Base-by-base conservation (phyloP, 2,113 vertebrate genomes). In the Anarrhichthys ocellatus region DNA sequence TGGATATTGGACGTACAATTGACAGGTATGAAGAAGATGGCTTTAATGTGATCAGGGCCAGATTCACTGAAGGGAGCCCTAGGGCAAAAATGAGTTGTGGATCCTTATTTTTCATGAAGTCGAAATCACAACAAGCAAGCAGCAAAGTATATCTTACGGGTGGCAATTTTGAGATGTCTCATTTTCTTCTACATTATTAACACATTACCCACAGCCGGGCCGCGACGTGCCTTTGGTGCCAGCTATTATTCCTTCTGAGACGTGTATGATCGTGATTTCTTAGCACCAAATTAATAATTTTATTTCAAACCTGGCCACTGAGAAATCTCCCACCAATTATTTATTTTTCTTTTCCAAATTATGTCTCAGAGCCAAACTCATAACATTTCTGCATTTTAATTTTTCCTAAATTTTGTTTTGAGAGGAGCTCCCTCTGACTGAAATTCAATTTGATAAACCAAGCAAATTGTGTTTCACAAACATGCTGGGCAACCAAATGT, bases 261-360 rank as follows among this genome's bases (percentile, higher is more conserved):
- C 18, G 7, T 69, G 54, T 22, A 38, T 36, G 10, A 73, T 63
- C 10, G 11, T 20, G 18, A 66, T 71, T 76, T 81, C 66, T 75
- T 38, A 27, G 64, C 74, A 38, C n/a, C 81, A 61, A 92, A 88
- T 89, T 62, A 83, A 89, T 81, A 8, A 86, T 68, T 70, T 38
- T 67, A 38, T 84, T 73, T 68, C 9, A 81, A 78, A 59, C 27
- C 42, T 72, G 61, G n/a, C 20, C 76, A 44, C 59, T 42, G 46
- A 83, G 71, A 69, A 61, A 32, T 50, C 5, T 38, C 4, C 3
- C 29, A n/a, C 13, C 42, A 17, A 20, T 50, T 1, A 22, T 81
- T 63, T 50, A 48, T 29, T 46, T 5, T 48, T 69, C 14, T 62
- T n/a, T 48, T 81, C 67, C 36, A 85, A 86, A 84, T 82, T 54